phyloP scores from a whole-genome alignment of 1,140 invertebrate genomes.

The Scaptomyza graminum region DNA sequence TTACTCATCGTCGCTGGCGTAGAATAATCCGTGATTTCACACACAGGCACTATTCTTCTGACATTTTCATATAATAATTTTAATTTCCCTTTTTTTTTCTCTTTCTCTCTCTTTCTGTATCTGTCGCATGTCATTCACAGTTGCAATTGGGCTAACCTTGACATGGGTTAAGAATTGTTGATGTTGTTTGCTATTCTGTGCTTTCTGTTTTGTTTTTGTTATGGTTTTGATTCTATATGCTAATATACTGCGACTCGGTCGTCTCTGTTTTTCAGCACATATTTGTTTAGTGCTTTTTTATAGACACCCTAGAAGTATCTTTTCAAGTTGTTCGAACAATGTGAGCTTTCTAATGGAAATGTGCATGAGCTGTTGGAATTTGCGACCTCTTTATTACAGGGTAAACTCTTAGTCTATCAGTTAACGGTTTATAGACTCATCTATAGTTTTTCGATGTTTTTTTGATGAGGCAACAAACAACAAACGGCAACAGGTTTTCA shows the following conservation, averaged over 20 bases:
- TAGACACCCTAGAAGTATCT: background rate
- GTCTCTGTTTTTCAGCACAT: conserved; percentile 4
- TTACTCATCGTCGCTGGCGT: too few species aligned
- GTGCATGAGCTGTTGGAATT: too few species aligned
- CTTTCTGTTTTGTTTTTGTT: conserved; percentile 21
- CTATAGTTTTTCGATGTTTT: conserved; percentile 29
- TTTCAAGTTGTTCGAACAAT: background rate
- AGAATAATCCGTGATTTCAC: background rate
- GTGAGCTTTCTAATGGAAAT: too few species aligned
- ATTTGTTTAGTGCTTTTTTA: background rate
- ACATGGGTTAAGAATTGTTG: conserved; percentile 52
- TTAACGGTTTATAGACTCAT: background rate
- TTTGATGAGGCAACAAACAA: conserved; percentile 49
- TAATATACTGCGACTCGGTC: conserved; percentile 61
- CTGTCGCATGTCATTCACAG: conserved; percentile 10
- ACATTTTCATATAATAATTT: conserved; percentile 5
- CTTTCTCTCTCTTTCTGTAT: background rate
- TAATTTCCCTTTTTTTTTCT: background rate
- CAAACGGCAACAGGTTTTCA: conserved; percentile 61
- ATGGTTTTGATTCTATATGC: conserved; percentile 42
- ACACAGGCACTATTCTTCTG: background rate
- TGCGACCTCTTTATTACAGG: background rate
- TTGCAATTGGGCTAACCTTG: conserved; percentile 52
- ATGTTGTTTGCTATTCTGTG: conserved; percentile 16
- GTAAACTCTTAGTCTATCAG: background rate